Base-by-base conservation (phyloP, 2,797 vertebrate genomes). In the Acomys russatus region DNA sequence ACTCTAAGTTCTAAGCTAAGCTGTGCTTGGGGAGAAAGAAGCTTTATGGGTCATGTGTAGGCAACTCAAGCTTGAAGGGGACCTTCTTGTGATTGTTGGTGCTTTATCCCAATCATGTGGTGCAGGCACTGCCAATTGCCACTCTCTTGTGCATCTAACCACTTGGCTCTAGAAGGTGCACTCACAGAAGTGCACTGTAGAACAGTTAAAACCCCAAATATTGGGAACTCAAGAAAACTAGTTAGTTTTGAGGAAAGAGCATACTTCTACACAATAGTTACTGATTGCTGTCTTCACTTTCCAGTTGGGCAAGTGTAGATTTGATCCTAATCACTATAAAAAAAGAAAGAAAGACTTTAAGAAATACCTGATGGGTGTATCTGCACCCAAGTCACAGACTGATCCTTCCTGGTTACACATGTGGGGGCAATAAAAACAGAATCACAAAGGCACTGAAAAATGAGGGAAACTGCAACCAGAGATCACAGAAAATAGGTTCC, bases 121-220 rank as follows among this genome's bases (percentile, higher is more conserved):
- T 76, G 38, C 51, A 64, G 79, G 74, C 10, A 12, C 0, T 3
- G 7, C 4, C 11, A 0, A 4, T 30, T 44, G 10, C 6, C 86
- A 9, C n/a, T 44, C 25, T 90, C 30, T 84, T 35, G 8, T 20
- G n/a, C 35, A 38, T 7, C 12, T 66, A 9, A 25, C 18, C 44
- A n/a, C 8, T 91, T 77, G 38, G 9, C 33, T 92, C 4, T 80
- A 85, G 51, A 85, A 38, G 20, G 68, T 33, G 15, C 3, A 4
- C 44, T 79, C 9, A 30, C 3, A 70, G 49, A 68, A 74, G 20
- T 84, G 2, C 89, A 49, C 35, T 3, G 14, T 6, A 6, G n/a
- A 91, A 7, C 66, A 91, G 83, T 74, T 92, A 88, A 86, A 93
- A 93, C n/a, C 11, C 15, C 49, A 90, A 7, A 2, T n/a, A n/a